Conservation (phyloP, 2,888 invertebrate species). For the Eupeodes luniger region DNA sequence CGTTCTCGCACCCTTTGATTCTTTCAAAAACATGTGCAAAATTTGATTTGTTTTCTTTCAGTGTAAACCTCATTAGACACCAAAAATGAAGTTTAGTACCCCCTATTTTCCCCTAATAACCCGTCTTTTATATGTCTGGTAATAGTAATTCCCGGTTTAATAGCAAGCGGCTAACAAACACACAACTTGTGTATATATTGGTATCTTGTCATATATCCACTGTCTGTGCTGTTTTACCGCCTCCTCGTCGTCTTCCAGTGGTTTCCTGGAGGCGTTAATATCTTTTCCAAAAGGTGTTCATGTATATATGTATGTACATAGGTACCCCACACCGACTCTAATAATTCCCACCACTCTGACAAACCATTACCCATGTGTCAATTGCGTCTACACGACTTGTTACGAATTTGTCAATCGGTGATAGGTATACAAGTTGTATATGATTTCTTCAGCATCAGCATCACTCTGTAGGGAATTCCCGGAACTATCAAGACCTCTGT, state of each 20-base stretch:
- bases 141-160: background rate
- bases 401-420: constrained; percentile 61
- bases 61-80: constrained; percentile 18
- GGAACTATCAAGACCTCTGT: constrained; percentile 15
- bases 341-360: constrained; percentile 54
- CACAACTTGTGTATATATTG: background rate
- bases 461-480: constrained; percentile 54
- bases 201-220: constrained; percentile 28
- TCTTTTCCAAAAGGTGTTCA: constrained; percentile 40
- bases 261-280: constrained; percentile 59
- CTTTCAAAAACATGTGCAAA: too few species aligned
- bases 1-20: too few species aligned
- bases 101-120: background rate
- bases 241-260: constrained; percentile 14
- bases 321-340: background rate
- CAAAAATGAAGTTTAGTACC: constrained; percentile 10
- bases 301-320: background rate
- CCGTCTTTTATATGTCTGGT: constrained; percentile 22
- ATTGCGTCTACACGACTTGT: constrained; percentile 55
- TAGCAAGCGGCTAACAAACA: background rate
- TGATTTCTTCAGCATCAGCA: constrained; percentile 10
- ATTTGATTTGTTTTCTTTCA: background rate
- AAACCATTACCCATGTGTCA: constrained; percentile 63
- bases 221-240: constrained; percentile 40
- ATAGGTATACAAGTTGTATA: background rate